Evolutionary conservation across 2,888 invertebrate species (phyloP).

Genomic region (Thera britannica): DNA sequence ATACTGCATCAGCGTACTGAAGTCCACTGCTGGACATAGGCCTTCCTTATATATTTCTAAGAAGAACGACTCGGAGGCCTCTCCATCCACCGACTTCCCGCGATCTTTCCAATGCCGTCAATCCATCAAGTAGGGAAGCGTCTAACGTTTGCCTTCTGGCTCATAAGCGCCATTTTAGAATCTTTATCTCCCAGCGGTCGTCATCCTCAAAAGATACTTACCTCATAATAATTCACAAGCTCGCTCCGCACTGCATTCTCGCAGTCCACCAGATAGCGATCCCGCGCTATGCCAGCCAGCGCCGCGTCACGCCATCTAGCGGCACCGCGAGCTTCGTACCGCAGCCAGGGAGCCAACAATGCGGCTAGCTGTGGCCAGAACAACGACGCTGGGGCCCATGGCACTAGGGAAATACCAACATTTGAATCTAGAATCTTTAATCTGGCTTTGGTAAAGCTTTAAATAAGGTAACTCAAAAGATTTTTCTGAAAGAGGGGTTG

Average conservation of each 20-base stretch:
- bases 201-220: conserved; percentile 45
- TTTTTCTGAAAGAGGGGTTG: background rate
- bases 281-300: conserved; percentile 85
- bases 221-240: conserved; percentile 86
- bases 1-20: too few relatives aligned
- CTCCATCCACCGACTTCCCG: too few relatives aligned
- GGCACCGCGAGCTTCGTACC: conserved; percentile 86
- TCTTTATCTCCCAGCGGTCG: too few relatives aligned
- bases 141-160: too few relatives aligned
- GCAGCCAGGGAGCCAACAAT: conserved; percentile 87
- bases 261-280: conserved; percentile 85
- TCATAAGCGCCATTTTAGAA: too few relatives aligned
- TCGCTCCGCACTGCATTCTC: conserved; percentile 74
- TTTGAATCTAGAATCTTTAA: background rate
- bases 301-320: conserved; percentile 87
- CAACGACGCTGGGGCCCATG: conserved; percentile 89
- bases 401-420: conserved; percentile 68
- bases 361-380: conserved; percentile 88
- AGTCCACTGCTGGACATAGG: too few relatives aligned
- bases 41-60: too few relatives aligned
- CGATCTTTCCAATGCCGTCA: too few relatives aligned
- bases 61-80: too few relatives aligned
- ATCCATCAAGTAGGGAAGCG: too few relatives aligned
- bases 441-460: conserved; percentile 2
- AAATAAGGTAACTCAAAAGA: background rate